Percentiles rank a stretch among this genome's conserved stretches.
Conservation (phyloP, 1,140 invertebrate genomes). For the Cydia fagiglandana region DNA sequence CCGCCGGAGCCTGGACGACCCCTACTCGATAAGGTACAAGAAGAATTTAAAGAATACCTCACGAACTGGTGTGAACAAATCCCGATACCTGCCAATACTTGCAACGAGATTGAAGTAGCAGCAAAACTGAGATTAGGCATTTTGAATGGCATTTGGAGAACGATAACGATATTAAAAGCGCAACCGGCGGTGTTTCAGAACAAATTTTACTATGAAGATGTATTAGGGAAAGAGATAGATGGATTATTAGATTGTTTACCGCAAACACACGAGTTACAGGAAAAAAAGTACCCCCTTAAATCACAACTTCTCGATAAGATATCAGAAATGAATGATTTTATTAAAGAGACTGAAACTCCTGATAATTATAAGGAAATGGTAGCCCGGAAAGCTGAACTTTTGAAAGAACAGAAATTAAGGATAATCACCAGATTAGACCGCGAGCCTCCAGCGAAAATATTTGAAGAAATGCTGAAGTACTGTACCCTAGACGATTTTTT, state of each 20-base stretch:
- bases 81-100: conserved; percentile 45
- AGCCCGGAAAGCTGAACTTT: conserved; percentile 37
- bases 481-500: conserved; percentile 56
- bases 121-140: conserved; percentile 49
- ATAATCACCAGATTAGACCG: conserved; percentile 27
- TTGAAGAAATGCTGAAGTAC: conserved; percentile 54
- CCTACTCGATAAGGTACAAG: conserved; percentile 44
- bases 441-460: conserved; percentile 39
- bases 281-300: conserved; percentile 51
- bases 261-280: conserved; percentile 45
- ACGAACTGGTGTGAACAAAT: conserved; percentile 56
- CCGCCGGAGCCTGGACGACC: neutral
- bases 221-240: conserved; percentile 60
- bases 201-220: conserved; percentile 55
- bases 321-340: conserved; percentile 43
- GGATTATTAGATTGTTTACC: conserved; percentile 52
- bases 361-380: conserved; percentile 51
- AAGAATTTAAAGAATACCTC: conserved; percentile 52
- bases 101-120: conserved; percentile 42
- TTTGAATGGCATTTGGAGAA: conserved; percentile 55
- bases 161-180: conserved; percentile 52
- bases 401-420: conserved; percentile 43
- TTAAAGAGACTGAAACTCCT: conserved; percentile 37
- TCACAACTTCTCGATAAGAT: conserved; percentile 55
- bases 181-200: conserved; percentile 49